These are phyloP conservation scores for Cervus canadensis DNA, from an alignment of 2,113 vertebrate genomes.

Conservation along the genomic window DNA sequence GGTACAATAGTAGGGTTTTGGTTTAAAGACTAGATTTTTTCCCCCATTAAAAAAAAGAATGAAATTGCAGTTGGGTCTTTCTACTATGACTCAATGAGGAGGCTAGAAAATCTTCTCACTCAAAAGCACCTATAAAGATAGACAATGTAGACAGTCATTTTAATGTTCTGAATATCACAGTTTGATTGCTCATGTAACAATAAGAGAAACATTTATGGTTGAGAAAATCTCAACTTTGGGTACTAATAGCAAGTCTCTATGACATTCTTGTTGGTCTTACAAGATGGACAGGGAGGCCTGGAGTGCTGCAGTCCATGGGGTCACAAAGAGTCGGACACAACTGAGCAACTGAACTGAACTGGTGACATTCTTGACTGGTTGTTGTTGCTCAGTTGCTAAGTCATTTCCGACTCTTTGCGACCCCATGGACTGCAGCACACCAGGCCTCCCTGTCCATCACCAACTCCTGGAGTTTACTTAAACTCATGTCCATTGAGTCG, in stretches of 20 bases:
- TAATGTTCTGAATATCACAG: background rate
- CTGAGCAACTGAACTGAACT: background rate
- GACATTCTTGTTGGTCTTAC: background rate
- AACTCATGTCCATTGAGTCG: background rate
- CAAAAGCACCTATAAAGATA: background rate
- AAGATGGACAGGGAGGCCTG: background rate
- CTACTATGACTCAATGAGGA: background rate
- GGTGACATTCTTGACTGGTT: background rate
- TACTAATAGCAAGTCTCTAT: background rate
- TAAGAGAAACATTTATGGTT: background rate
- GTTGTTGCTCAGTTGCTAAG: background rate
- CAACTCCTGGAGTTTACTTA: background rate
- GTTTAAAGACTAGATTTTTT: background rate
- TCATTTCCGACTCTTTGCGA: background rate
- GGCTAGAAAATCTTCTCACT: background rate
- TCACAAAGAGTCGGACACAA: background rate
- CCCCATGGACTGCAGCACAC: background rate
- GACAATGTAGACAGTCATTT: background rate
- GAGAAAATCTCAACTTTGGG: background rate
- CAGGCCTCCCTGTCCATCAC: background rate
- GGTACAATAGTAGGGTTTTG: background rate
- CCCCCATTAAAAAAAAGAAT: background rate
- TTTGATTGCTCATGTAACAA: background rate
- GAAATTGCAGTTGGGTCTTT: background rate
- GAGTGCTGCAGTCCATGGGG: background rate